These are phyloP conservation scores for Mareca strepera DNA, from an alignment of 2,797 vertebrate genomes.

Conservation along the genomic window DNA sequence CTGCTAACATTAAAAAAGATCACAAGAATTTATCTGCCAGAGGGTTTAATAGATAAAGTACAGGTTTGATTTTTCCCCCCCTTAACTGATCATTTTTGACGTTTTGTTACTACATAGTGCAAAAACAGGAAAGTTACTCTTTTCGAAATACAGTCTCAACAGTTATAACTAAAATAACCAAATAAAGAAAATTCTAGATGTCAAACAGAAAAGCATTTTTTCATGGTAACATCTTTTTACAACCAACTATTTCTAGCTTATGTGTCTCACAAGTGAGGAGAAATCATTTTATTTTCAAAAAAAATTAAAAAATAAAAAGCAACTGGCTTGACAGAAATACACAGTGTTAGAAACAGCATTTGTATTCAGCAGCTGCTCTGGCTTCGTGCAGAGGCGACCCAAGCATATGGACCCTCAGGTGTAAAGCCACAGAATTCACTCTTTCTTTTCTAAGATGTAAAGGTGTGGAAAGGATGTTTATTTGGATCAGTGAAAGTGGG, in stretches of 20 bases:
- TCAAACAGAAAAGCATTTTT: slow-evolving; percentile 53
- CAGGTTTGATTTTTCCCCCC: neutral
- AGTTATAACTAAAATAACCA: neutral
- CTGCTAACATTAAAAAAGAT: slow-evolving; percentile 70
- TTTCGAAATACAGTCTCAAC: slow-evolving; percentile 37
- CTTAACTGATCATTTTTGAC: slow-evolving; percentile 63
- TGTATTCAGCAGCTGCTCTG: neutral
- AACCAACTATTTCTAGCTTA: slow-evolving; percentile 6
- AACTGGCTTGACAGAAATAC: neutral
- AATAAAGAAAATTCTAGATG: neutral
- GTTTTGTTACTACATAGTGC: slow-evolving; percentile 56
- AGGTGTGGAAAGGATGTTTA: neutral
- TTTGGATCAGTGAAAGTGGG: neutral
- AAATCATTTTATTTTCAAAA: neutral
- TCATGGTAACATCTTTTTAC: slow-evolving; percentile 55
- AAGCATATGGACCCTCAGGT: neutral
- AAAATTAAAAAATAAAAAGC: neutral
- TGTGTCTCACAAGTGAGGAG: neutral
- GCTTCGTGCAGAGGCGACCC: neutral
- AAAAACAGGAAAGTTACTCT: slow-evolving; percentile 48
- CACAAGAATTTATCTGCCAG: slow-evolving; percentile 65
- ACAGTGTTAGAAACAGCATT: neutral
- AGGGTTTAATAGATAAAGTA: slow-evolving; percentile 52
- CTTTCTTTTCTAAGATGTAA: neutral
- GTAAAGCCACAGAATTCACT: neutral